Base-by-base conservation (phyloP, 2,888 invertebrate genomes). In the Lepidocyrtinus sp. region DNA sequence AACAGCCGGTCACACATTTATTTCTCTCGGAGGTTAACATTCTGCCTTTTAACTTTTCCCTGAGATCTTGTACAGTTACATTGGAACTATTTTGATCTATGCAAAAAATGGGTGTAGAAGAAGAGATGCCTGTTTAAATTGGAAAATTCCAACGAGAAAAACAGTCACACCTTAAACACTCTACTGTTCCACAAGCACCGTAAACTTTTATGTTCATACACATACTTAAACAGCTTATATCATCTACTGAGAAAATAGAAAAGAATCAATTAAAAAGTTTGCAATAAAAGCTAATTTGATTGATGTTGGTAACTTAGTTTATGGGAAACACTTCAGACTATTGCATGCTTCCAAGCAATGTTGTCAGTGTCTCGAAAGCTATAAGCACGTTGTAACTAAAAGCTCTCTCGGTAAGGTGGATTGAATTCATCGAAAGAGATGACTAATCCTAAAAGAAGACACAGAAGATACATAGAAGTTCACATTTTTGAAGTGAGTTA, bases 1-100 rank as follows among this genome's bases (percentile, higher is more conserved):
- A 75, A 75, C 75, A 75, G 75, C 75, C 75, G 75, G 75, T 67
- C 68, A 61, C 62, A 68, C 67, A 74, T 74, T 74, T 75, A 55
- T 61, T 61, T 36, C 36, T n/a, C n/a, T 36, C 36, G 12, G 36
- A 36, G 36, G 36, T 36, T 36, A 36, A 36, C 12, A 36, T 36
- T 36, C 36, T 12, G 36, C 12, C 36, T 36, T 5, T 7, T 36
- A 12, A 36, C 5, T 36, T 36, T 36, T 12, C 12, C n/a, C n/a
- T n/a, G n/a, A n/a, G n/a, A n/a, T n/a, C n/a, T n/a, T n/a, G n/a
- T n/a, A n/a, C n/a, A n/a, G n/a, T n/a, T n/a, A n/a, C n/a, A n/a
- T n/a, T n/a, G n/a, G n/a, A n/a, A n/a, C n/a, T n/a, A n/a, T n/a
- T n/a, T n/a, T n/a, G n/a, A n/a, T n/a, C n/a, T n/a, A n/a, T n/a